Evolutionary conservation across 2,113 vertebrate genomes (phyloP), one percentile per base, ranked within the genome.

Genomic region (Anolis sagrei): DNA sequence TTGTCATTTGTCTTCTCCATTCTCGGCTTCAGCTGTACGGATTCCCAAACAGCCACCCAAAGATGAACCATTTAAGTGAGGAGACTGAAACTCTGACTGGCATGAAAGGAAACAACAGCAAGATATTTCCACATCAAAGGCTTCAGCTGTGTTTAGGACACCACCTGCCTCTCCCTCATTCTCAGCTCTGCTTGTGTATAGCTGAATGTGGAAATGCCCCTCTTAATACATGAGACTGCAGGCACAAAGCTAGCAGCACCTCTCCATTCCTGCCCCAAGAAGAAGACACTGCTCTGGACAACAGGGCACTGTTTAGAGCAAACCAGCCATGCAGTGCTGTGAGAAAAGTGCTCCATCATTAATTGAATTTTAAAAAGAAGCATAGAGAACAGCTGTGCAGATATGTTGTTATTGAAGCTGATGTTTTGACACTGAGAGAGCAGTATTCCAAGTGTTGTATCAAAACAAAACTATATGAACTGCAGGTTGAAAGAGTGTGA

Each of bases 21-120:
- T 81, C 32, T 66, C 70, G n/a, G 78, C 58, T 54, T 81, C 58
- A 81, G n/a, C 78, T 86, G 69, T 64, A 51, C 68, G 74, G 84
- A 32, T 80, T 66, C 78, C 77, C 48, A 81, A 86, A 69, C 78
- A 86, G 84, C 78, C 84, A 81, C 70, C 84, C 84, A 81, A 81
- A 86, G 78, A 86, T 75, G 69, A 81, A 72, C 84, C 70, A 81
- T 86, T 86, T 86, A 86, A 81, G 78, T 75, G 84, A 81, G 84
- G 58, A 86, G 84, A 86, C 84, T 75, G 83, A 86, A 86, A 79
- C 84, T 86, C 78, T 81, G 84, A 81, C 70, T 81, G 78, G 75
- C 84, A 86, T 81, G 84, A 86, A 86, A 86, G 32, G 70, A 86
- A 86, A 86, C 84, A 86, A 80, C 84, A 86, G 78, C 78, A 86